phyloP scores from a whole-genome alignment of 2,113 vertebrate genomes.

The Paracanthobrama guichenoti region DNA sequence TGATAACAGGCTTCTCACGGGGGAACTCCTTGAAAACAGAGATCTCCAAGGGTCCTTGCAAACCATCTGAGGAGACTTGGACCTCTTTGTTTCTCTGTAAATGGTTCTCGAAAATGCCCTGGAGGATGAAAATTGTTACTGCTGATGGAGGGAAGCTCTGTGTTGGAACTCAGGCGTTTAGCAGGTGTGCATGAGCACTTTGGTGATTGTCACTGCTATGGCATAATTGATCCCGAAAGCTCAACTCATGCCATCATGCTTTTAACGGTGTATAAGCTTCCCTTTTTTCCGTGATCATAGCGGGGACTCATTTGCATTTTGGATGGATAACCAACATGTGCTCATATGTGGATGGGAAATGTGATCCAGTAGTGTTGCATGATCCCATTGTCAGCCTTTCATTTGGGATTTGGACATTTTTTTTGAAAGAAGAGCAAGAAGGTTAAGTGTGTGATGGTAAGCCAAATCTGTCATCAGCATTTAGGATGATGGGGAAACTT shows the following conservation, averaged over 20 bases:
- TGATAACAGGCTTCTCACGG: constrained; percentile 51
- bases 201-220: background rate
- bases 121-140: background rate
- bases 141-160: background rate
- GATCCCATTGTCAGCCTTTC: constrained; percentile 45
- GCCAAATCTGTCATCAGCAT: background rate
- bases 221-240: constrained; percentile 5
- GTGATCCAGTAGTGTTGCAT: constrained; percentile 32
- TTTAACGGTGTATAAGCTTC: constrained; percentile 45
- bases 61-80: background rate
- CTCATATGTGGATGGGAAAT: constrained; percentile 21
- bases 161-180: background rate
- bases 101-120: constrained; percentile 10
- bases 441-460: background rate
- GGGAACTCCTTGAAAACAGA: constrained; percentile 63
- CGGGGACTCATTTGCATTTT: constrained; percentile 38
- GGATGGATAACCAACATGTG: constrained; percentile 37
- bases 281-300: constrained; percentile 4
- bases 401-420: constrained; percentile 25
- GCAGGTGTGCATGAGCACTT: background rate
- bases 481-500: background rate
- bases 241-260: constrained; percentile 12
- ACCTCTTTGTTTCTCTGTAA: constrained; percentile 7
- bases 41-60: constrained; percentile 49
- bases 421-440: background rate